Percentiles rank a stretch among this genome's conserved stretches.
These are phyloP conservation scores for Hippocampus kuda DNA, from an alignment of 2,797 vertebrate species.

Conservation along the genomic window DNA sequence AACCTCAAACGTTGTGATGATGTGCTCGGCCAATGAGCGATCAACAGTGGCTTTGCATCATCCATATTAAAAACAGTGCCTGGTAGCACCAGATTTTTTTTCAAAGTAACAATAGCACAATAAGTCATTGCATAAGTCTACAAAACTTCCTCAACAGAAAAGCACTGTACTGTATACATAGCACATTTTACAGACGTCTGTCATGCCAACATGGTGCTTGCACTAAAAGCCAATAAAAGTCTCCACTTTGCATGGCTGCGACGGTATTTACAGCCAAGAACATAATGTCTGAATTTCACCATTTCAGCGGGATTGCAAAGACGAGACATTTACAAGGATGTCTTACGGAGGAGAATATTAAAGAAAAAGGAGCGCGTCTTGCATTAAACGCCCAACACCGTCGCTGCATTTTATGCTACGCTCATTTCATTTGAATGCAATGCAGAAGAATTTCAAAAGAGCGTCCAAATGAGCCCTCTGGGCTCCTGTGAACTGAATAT, in stretches of 20 bases:
- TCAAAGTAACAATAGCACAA: neutral
- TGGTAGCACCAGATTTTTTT: neutral
- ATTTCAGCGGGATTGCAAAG: neutral
- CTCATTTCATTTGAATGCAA: conserved; percentile 43
- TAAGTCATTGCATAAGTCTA: neutral
- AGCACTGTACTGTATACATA: neutral
- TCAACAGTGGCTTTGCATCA: neutral
- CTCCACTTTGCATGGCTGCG: neutral
- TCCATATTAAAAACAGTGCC: neutral
- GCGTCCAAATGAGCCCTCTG: conserved; percentile 27
- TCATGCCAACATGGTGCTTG: neutral
- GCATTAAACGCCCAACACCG: conserved; percentile 23
- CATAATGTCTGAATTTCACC: neutral
- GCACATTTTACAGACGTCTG: neutral
- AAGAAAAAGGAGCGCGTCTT: conserved; percentile 18
- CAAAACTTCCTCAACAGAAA: neutral
- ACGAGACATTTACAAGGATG: conserved; percentile 5
- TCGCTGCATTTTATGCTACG: conserved; percentile 28
- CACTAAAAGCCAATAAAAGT: neutral
- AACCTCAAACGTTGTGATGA: neutral
- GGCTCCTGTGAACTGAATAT: conserved; percentile 23
- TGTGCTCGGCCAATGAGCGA: neutral
- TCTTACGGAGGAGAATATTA: conserved; percentile 14
- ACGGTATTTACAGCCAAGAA: neutral
- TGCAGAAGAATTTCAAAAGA: conserved; percentile 31